Base-by-base conservation (phyloP, 1,140 invertebrate genomes). In the Berghia stephanieae region DNA sequence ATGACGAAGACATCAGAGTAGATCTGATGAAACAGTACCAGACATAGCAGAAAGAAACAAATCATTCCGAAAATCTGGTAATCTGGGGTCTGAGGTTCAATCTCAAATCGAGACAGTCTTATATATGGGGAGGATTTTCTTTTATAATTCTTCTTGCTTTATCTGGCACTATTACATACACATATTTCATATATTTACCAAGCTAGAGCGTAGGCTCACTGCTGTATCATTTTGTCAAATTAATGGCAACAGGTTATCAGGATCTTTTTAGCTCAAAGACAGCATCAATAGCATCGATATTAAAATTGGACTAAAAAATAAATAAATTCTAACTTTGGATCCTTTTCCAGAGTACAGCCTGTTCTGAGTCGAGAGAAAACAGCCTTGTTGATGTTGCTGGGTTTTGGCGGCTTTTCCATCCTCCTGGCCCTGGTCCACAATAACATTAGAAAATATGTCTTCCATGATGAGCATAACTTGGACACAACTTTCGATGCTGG, bases 401-500 rank as follows among this genome's bases (percentile, higher is more conserved):
- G 86, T 0, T 87, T 87, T 80, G 86, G 86, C 4, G 85, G 85
- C 13, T 86, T 86, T 71, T 86, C 86, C 13, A 83, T 87, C 42
- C 81, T 87, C 52, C 77, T 87, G 21, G 86, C 86, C 13, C 67
- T 87, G 13, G 73, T 86, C 18, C 83, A 86, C 68, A 87, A 87
- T 75, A 80, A 82, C 31, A 79, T 87, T 13, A 78, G 86, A 18
- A 87, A 87, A 76, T 78, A 87, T 77, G 83, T 87, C 1, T 87
- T 84, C 69, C 85, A 87, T 40, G 86, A 87, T 52, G 86, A 85
- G 40, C 83, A 87, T 72, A 87, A 86, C 60, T 77, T 89, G 55
- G 88, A 89, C 76, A 89, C 88, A 21, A 86, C 89, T 2, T 90
- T 90, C 78, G 88, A 90, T 80, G 89, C 88, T 13, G 89, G 88